Evolutionary conservation across 2,888 invertebrate species (phyloP), one percentile per base, ranked within the genome.

Genomic region (Tuta absoluta): DNA sequence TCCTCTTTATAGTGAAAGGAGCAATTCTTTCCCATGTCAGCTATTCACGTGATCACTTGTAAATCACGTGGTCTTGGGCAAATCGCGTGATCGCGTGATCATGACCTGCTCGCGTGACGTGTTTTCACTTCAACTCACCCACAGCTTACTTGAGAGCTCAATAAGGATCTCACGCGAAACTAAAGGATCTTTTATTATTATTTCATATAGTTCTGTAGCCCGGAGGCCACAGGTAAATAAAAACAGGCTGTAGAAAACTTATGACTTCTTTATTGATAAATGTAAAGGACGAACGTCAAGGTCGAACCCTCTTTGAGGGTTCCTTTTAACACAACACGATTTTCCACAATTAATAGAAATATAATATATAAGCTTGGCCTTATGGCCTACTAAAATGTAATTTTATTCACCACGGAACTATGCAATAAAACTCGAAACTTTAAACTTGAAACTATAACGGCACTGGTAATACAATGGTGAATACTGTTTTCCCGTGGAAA

Each of bases 121-220:
- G 79, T 82, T 86, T 84, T 84, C 84, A 82, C 83, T 85, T 80
- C 82, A 75, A 76, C 77, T 77, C 73, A 70, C 75, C 71, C 74
- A 76, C 77, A 70, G 76, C 78, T 79, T 83, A 80, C 84, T 84
- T 87, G 88, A 90, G 86, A 82, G 84, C 89, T 89, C 86, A 88
- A 87, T 89, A 87, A 85, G 60, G 24, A 45, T 68, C 65, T 68
- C 77, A 79, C 78, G 75, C 75, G 69, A 76, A 74, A 68, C 62
- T 68, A 57, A 62, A 24, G 69, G 67, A 64, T 62, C 58, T 33
- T 33, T 56, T 33, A 56, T 56, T 28, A 3, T 53, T 33, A 33
- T 28, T 56, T 56, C 24, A 56, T 24, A 28, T 28, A 56, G 56
- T 61, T 67, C 7, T n/a, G 11, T 24, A n/a, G n/a, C n/a, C n/a